Base-by-base conservation (phyloP, 2,888 invertebrate genomes). In the Ceramica pisi region DNA sequence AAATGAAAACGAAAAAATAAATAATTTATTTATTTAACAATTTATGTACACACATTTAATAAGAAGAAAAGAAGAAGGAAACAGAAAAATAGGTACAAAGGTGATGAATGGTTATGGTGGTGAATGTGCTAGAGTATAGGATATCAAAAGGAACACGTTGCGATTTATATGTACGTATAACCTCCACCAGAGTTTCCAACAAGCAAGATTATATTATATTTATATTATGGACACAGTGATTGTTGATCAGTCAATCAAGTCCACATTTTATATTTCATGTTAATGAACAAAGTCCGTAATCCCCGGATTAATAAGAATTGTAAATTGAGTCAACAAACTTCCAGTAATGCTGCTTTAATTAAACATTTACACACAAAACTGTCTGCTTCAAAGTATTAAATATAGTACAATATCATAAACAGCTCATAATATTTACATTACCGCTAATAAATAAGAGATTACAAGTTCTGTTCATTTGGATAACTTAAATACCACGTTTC, bases 391-490 rank as follows among this genome's bases (percentile, higher is more conserved):
- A 51, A 61, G n/a, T 74, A 80, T 64, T 51, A 64, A 65, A 72
- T 48, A 57, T 48, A 35, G 31, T 66, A 72, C 56, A 80, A 74
- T 74, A 67, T 64, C 67, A 67, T 77, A 74, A 77, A 80, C 63
- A 67, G 50, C 63, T 80, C 75, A 74, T 80, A 74, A 80, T 67
- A 80, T 67, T 74, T 64, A 74, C 60, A 80, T 80, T 74, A 78
- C 38, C 26, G 8, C 16, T 48, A 80, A 78, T 78, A 80, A 78
- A 67, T 75, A 66, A 80, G 53, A 66, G 69, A 67, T 74, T 73
- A 74, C 51, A 63, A 57, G 59, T 63, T 61, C 46, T 50, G 31
- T 64, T 68, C 63, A 66, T 81, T 80, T 68, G 59, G 65, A 80
- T 77, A 71, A 60, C 68, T 77, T 77, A 77, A 81, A 77, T 71